Conservation (phyloP, 2,888 invertebrate species). For the Nomada hirtipes region DNA sequence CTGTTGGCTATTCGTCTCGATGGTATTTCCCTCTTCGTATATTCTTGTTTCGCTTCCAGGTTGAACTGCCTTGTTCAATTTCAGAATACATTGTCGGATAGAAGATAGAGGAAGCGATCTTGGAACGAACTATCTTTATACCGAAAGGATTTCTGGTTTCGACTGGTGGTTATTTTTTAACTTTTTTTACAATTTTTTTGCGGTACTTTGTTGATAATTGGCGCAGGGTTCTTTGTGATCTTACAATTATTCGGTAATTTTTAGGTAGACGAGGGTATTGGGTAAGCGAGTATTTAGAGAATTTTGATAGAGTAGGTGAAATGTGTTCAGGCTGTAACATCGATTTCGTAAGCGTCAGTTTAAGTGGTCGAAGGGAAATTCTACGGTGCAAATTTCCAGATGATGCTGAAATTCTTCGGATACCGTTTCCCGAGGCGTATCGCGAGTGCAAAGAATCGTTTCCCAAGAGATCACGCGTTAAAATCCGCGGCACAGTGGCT, state of each 20-base stretch:
- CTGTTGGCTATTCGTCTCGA: neutral
- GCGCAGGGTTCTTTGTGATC: neutral
- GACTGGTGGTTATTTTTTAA: neutral
- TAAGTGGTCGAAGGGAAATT: conserved; percentile 16
- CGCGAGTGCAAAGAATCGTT: conserved; percentile 25
- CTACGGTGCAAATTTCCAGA: conserved; percentile 3
- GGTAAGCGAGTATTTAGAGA: conserved; percentile 16
- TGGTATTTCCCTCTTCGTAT: neutral
- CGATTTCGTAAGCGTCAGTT: conserved; percentile 31
- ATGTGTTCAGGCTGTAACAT: neutral
- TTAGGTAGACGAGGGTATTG: neutral
- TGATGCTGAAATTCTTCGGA: conserved; percentile 46
- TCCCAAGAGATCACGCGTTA: conserved; percentile 40
- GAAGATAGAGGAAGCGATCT: neutral
- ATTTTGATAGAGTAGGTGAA: neutral
- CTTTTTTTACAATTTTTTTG: too few relatives aligned
- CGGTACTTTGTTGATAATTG: too few relatives aligned
- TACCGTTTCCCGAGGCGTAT: neutral
- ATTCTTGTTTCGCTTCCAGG: neutral
- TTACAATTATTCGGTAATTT: neutral
- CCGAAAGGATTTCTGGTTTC: neutral
- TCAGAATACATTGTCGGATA: neutral
- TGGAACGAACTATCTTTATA: neutral
- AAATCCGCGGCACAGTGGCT: conserved; percentile 39
- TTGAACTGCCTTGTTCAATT: neutral